Evolutionary conservation across 2,113 vertebrate genomes (phyloP).

Genomic region (Jaculus jaculus): DNA sequence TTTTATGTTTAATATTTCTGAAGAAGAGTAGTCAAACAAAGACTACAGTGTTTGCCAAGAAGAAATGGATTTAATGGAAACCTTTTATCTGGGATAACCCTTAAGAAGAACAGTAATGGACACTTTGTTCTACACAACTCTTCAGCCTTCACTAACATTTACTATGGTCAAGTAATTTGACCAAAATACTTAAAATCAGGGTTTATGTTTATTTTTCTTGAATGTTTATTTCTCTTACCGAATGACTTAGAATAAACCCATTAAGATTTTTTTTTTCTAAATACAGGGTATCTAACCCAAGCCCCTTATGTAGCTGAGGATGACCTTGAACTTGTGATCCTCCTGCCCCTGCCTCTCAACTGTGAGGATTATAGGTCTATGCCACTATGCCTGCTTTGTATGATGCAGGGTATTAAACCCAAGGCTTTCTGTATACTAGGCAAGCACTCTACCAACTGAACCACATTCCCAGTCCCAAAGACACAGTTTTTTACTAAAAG

Average conservation of each 20-base stretch:
- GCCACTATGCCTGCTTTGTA: too few relatives aligned
- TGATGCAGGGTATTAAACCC: too few relatives aligned
- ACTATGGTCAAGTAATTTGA: conserved; percentile 43
- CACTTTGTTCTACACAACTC: conserved; percentile 5
- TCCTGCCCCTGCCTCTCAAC: too few relatives aligned
- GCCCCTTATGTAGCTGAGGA: too few relatives aligned
- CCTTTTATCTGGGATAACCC: conserved; percentile 51
- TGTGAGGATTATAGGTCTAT: too few relatives aligned
- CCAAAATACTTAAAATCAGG: conserved; percentile 17
- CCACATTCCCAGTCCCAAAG: not conserved
- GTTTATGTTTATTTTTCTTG: not conserved
- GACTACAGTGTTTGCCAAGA: conserved; percentile 55
- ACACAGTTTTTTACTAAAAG: conserved; percentile 23
- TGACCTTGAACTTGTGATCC: too few relatives aligned
- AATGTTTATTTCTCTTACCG: conserved; percentile 33
- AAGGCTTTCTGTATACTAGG: too few relatives aligned
- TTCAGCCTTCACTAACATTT: not conserved
- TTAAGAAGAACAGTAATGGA: conserved; percentile 47
- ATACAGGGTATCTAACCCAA: too few relatives aligned
- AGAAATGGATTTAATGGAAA: conserved; percentile 71
- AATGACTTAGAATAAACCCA: conserved; percentile 12
- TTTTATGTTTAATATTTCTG: conserved; percentile 35
- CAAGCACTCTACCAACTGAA: too few relatives aligned
- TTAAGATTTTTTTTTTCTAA: not conserved
- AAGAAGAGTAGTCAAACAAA: conserved; percentile 42